phyloP scores from a whole-genome alignment of 2,113 vertebrate genomes.

The Ivindomyrus marchei region DNA sequence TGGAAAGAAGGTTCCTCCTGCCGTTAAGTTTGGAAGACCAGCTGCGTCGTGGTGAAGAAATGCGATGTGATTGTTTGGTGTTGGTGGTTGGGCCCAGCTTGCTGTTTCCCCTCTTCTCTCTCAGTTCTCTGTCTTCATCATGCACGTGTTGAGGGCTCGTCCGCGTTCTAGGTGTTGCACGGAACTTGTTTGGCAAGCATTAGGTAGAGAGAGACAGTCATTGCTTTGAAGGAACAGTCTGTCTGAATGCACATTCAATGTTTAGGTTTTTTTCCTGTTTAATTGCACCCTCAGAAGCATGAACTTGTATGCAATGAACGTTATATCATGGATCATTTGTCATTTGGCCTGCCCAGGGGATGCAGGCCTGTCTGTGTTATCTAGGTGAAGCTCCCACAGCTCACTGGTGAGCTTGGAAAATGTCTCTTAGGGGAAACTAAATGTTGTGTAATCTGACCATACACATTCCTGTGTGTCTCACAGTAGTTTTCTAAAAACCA shows the following conservation, averaged over 20 bases:
- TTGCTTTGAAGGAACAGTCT: background rate
- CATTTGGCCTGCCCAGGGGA: background rate
- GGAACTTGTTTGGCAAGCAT: background rate
- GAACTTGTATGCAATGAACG: conserved; percentile 1
- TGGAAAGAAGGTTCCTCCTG: background rate
- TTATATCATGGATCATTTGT: background rate
- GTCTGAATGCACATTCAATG: conserved; percentile 13
- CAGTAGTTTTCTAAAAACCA: background rate
- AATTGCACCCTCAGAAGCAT: conserved; percentile 4
- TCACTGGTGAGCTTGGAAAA: background rate
- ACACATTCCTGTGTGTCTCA: background rate
- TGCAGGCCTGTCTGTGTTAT: background rate
- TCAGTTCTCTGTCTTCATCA: background rate
- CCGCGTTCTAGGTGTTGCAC: background rate
- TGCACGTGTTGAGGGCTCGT: background rate
- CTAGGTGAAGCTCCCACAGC: background rate
- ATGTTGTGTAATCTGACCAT: background rate
- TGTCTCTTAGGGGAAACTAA: background rate
- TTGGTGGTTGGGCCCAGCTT: background rate
- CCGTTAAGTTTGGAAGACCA: background rate
- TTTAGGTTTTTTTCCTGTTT: background rate
- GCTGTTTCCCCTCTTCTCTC: background rate
- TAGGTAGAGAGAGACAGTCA: background rate
- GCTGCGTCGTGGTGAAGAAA: background rate
- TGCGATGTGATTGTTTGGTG: background rate